These are phyloP conservation scores for Euleptes europaea DNA, from an alignment of 2,113 vertebrate genomes.

Conservation along the genomic window DNA sequence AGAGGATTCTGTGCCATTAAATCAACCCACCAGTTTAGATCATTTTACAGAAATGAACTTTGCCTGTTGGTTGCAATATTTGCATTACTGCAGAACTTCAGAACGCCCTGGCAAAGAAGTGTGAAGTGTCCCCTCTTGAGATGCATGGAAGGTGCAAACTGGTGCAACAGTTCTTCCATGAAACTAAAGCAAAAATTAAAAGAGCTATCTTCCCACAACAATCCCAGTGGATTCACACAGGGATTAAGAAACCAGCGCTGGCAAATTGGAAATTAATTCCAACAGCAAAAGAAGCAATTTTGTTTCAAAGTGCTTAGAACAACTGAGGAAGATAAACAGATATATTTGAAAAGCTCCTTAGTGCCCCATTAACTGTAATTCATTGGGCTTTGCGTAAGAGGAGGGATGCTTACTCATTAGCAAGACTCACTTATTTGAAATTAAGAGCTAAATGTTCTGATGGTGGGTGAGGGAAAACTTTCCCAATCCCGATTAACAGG, in stretches of 20 bases:
- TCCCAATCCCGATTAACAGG: neutral
- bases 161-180: neutral
- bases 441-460: conserved; percentile 1
- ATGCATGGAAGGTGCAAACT: neutral
- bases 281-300: conserved; percentile 32
- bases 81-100: neutral
- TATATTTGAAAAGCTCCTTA: conserved; percentile 24
- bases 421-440: conserved; percentile 16
- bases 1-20: neutral
- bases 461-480: neutral
- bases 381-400: conserved; percentile 1
- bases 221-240: conserved; percentile 18
- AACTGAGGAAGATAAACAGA: neutral
- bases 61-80: neutral
- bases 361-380: conserved; percentile 14
- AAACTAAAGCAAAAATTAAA: neutral
- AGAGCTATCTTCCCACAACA: conserved; percentile 8
- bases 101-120: neutral
- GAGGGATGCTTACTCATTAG: conserved; percentile 29
- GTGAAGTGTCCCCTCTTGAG: neutral
- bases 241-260: conserved; percentile 26
- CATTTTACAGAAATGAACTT: neutral
- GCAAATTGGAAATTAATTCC: conserved; percentile 43
- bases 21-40: neutral
- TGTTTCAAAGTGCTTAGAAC: conserved; percentile 37